Evolutionary conservation across 2,797 vertebrate genomes (phyloP).

Genomic region (Caiman crocodilus): DNA sequence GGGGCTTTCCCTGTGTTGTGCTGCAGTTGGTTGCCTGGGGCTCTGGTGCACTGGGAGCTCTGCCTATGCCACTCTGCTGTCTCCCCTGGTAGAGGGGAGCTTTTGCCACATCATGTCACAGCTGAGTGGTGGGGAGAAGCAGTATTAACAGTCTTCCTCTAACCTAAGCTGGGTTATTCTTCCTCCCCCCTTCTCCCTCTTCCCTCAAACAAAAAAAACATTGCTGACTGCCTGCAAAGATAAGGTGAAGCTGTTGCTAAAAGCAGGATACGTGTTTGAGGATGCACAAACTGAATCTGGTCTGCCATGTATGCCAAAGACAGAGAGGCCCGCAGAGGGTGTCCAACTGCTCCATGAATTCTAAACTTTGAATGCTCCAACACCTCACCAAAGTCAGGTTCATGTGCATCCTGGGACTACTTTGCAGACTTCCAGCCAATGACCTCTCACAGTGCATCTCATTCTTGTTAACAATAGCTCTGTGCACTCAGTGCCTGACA

Average conservation of each 20-base stretch:
- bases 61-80: no score
- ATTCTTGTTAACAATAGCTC: background rate
- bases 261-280: background rate
- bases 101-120: no score
- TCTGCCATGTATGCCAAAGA: no score
- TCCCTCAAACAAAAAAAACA: no score
- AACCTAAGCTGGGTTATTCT: no score
- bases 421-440: background rate
- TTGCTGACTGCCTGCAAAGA: background rate
- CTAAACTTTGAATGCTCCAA: background rate
- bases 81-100: no score
- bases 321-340: background rate
- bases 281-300: background rate
- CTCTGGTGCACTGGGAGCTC: fast-evolving
- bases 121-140: no score
- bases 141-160: no score
- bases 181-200: no score
- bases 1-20: background rate
- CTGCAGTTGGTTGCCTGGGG: background rate
- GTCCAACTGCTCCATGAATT: background rate
- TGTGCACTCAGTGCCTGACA: background rate
- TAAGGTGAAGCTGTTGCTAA: background rate
- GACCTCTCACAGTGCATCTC: background rate
- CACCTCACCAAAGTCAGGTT: no score
- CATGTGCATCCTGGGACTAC: background rate